Conservation (phyloP, 2,797 vertebrate genomes). For the Pseudochromis fuscus region DNA sequence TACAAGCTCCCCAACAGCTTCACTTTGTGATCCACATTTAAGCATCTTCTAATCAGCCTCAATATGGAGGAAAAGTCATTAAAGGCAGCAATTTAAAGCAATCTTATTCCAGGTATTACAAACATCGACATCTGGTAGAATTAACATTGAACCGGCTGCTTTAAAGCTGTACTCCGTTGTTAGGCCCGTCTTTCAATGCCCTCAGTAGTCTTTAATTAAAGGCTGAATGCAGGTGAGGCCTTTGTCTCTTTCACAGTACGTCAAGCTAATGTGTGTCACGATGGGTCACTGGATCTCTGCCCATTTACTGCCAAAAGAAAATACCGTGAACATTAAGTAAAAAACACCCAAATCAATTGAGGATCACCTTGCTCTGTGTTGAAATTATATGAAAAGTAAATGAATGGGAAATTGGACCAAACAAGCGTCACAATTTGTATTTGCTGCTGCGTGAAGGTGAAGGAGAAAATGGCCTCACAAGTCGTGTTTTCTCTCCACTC, state of each 20-base stretch:
- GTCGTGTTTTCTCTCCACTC: background rate
- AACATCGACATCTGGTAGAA: constrained; percentile 54
- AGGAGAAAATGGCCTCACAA: constrained; percentile 8
- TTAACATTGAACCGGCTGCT: constrained; percentile 33
- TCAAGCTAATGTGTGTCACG: constrained; percentile 63
- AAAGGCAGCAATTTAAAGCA: constrained; percentile 57
- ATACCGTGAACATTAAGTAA: constrained; percentile 56
- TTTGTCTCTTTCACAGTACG: constrained; percentile 43
- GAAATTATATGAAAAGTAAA: constrained; percentile 25
- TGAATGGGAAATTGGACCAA: constrained; percentile 19
- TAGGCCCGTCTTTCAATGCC: constrained; percentile 36
- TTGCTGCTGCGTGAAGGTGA: constrained; percentile 10
- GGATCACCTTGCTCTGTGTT: constrained; percentile 26
- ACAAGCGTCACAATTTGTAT: background rate
- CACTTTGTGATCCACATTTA: constrained; percentile 60
- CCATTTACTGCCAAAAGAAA: constrained; percentile 52
- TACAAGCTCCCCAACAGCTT: constrained; percentile 44
- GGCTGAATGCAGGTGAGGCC: constrained; percentile 57
- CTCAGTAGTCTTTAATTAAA: constrained; percentile 71
- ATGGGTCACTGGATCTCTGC: constrained; percentile 60
- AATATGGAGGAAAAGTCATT: constrained; percentile 55
- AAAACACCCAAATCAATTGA: constrained; percentile 50
- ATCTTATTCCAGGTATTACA: constrained; percentile 59
- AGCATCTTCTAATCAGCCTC: constrained; percentile 61
- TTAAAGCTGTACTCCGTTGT: constrained; percentile 37